Evolutionary conservation across 2,888 invertebrate species (phyloP), one percentile per base, ranked within the genome.

Genomic region (Andrena hattorfiana): DNA sequence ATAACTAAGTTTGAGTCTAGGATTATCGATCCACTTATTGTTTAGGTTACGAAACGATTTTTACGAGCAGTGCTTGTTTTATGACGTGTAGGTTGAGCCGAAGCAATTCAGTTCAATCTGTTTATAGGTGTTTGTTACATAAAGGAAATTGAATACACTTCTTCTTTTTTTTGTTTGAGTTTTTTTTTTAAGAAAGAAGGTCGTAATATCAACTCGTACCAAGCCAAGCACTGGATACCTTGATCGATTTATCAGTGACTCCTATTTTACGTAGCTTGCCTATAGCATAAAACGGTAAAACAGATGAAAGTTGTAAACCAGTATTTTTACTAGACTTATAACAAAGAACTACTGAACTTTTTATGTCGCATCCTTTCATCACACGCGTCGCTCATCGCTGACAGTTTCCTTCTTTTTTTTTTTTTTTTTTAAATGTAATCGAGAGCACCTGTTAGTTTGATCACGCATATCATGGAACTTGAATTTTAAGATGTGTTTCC

Each of bases 21-120:
- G 69, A 83, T 26, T 87, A 87, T 81, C 54, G 68, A 87, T 81
- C 73, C 77, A 87, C 76, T 87, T 86, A 86, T 84, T 69, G 54
- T 85, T 89, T 91, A 89, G 89, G 88, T 90, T 91, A 86, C 85
- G 80, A 88, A 42, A 54, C 84, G 69, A 77, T 85, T 90, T 89
- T 70, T 77, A 81, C 80, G 70, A 85, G 79, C 87, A 82, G 83
- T 82, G 87, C 84, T 88, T 85, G 81, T 89, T 80, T 80, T 63
- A 81, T 66, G 68, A 81, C 54, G 72, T 64, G 63, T 85, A 76
- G 81, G 70, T 87, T 77, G 82, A 83, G 51, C 77, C 76, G 70
- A 72, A 72, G 23, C 42, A 78, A 73, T 79, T 75, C 54, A 78
- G 67, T 84, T 75, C 75, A 32, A 82, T 77, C 69, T 75, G 62